Percentiles rank a stretch among this genome's conserved stretches.
phyloP scores from a whole-genome alignment of 53 echinoderm and acorn worm species.

The Astropecten irregularis region DNA sequence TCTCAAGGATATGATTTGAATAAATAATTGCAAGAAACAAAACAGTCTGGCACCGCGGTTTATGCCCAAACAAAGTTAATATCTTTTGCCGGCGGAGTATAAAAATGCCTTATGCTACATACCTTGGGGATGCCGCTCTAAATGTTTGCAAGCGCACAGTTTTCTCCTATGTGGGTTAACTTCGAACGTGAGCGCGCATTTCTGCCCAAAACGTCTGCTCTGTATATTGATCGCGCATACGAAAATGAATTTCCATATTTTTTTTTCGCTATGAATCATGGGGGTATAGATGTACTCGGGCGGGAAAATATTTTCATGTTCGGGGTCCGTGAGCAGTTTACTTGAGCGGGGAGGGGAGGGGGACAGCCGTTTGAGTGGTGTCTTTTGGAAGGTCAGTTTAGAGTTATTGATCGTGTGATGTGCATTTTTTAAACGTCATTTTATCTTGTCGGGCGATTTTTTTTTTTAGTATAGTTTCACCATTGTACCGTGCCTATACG shows the following conservation, averaged over 20 bases:
- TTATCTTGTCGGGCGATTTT: too few relatives aligned
- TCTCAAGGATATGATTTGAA: too few relatives aligned
- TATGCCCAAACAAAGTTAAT: too few relatives aligned
- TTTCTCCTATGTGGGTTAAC: not conserved
- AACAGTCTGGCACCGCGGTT: too few relatives aligned
- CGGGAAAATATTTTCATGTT: slow-evolving; percentile 31
- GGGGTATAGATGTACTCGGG: not conserved
- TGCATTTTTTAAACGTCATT: too few relatives aligned
- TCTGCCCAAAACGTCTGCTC: not conserved
- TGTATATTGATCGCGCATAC: not conserved
- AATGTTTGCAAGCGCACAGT: not conserved
- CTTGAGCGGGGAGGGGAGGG: not conserved
- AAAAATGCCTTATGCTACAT: too few relatives aligned
- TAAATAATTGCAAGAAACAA: too few relatives aligned
- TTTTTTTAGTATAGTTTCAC: too few relatives aligned
- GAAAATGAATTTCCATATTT: not conserved
- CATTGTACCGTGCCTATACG: too few relatives aligned
- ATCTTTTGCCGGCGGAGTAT: too few relatives aligned
- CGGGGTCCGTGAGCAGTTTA: slow-evolving; percentile 2
- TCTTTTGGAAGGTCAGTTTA: not conserved
- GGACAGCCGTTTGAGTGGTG: not conserved
- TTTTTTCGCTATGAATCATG: slow-evolving; percentile 33
- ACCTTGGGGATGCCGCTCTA: too few relatives aligned
- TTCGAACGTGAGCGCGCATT: not conserved
- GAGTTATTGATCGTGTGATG: slow-evolving; percentile 23